These are phyloP conservation scores for Pipra filicauda DNA, from an alignment of 2,113 vertebrate genomes.

Conservation along the genomic window DNA sequence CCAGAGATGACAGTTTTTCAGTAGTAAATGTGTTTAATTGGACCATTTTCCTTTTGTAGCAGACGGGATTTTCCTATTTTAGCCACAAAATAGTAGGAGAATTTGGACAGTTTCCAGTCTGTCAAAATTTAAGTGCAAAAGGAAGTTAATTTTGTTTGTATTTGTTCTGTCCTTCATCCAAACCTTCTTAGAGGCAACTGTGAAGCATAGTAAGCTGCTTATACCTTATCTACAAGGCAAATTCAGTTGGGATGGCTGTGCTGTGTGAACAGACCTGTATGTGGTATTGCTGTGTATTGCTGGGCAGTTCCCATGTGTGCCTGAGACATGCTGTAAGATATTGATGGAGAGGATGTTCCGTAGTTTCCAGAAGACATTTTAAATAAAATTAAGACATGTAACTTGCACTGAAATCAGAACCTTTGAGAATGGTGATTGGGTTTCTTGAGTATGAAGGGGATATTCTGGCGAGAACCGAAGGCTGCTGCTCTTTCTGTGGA, in stretches of 20 bases:
- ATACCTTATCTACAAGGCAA: background rate
- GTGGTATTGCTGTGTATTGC: background rate
- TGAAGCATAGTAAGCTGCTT: background rate
- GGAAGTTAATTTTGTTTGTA: constrained; percentile 36
- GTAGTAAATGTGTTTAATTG: background rate
- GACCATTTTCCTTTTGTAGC: background rate
- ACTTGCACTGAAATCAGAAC: background rate
- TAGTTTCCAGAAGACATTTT: background rate
- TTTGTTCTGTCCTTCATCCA: constrained; percentile 24
- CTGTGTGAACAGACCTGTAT: background rate
- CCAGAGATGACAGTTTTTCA: background rate
- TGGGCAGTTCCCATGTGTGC: rapidly evolving
- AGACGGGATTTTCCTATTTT: background rate
- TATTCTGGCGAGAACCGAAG: background rate
- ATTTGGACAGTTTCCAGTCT: constrained; percentile 1
- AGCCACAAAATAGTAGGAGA: background rate
- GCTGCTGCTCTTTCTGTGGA: background rate
- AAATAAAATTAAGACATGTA: background rate
- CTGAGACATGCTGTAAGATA: background rate
- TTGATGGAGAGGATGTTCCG: background rate
- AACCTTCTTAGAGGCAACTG: background rate
- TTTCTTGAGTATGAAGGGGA: background rate
- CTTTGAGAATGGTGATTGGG: background rate
- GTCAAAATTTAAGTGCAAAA: constrained; percentile 4
- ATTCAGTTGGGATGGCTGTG: background rate